Conservation (phyloP, 2,888 invertebrate species). For the Synergus japonicus region DNA sequence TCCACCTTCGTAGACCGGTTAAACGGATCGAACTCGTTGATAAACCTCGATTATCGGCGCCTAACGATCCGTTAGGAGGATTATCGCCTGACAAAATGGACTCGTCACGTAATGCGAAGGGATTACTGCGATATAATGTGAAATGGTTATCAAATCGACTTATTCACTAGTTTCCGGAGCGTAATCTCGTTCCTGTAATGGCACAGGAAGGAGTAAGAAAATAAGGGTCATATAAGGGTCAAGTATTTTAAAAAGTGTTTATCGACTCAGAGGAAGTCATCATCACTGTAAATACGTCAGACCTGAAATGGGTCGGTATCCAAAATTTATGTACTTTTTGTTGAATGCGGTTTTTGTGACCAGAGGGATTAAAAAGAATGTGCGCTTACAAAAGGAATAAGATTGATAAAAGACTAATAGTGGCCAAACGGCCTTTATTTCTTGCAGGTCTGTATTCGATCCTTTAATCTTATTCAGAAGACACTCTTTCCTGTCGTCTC, state of each 20-base stretch:
- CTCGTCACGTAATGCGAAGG: conserved; percentile 57
- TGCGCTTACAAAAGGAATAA: not conserved
- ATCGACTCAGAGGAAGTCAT: not conserved
- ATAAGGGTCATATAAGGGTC: not conserved
- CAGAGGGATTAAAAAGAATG: not conserved
- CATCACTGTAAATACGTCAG: not conserved
- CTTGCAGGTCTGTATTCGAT: conserved; percentile 45
- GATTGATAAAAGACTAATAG: not conserved
- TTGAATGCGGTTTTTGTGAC: not conserved
- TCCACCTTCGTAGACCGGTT: conserved; percentile 16
- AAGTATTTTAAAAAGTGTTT: not conserved
- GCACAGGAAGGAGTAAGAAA: conserved; percentile 41
- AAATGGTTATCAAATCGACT: conserved; percentile 55
- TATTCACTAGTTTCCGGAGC: conserved; percentile 50
- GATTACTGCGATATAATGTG: conserved; percentile 32
- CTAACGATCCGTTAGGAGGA: conserved; percentile 61
- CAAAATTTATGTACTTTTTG: not conserved
- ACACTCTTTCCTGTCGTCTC: conserved; percentile 24
- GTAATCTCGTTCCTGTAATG: conserved; percentile 51
- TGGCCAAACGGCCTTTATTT: conserved; percentile 39
- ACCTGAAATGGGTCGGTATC: conserved; percentile 13
- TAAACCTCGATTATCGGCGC: conserved; percentile 58
- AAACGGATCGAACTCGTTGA: conserved; percentile 50
- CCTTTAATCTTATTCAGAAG: conserved; percentile 51
- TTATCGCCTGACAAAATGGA: conserved; percentile 56